Evolutionary conservation across 2,113 vertebrate genomes (phyloP).

Genomic region (Ginglymostoma cirratum): DNA sequence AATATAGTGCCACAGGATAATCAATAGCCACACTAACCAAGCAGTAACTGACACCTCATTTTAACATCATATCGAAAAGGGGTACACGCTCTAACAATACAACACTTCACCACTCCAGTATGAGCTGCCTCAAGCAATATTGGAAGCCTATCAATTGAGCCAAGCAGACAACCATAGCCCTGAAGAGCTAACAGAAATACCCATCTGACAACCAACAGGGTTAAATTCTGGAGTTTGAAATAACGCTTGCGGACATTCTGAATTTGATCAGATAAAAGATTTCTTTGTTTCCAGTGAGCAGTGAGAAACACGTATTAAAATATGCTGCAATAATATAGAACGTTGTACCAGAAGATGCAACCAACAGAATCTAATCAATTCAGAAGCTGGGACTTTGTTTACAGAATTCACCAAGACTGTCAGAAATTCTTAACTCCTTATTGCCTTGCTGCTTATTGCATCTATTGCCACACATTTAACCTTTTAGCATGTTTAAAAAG

Average conservation of each 20-base stretch:
- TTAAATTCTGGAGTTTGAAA: neutral
- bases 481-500: neutral
- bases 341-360: neutral
- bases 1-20: neutral
- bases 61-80: neutral
- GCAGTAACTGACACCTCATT: neutral
- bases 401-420: neutral
- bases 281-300: neutral
- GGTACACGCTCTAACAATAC: neutral
- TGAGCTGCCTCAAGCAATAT: neutral
- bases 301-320: neutral
- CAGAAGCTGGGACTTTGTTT: neutral
- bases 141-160: neutral
- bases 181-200: neutral
- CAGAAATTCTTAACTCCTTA: slow-evolving; percentile 6
- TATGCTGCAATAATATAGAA: neutral
- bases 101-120: neutral
- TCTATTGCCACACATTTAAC: neutral
- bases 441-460: neutral
- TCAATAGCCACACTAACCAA: neutral
- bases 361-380: neutral
- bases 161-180: neutral
- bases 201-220: neutral
- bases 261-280: slow-evolving; percentile 9
- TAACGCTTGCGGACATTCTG: neutral